phyloP scores from a whole-genome alignment of 2,113 vertebrate genomes.

The Axis porcinus region DNA sequence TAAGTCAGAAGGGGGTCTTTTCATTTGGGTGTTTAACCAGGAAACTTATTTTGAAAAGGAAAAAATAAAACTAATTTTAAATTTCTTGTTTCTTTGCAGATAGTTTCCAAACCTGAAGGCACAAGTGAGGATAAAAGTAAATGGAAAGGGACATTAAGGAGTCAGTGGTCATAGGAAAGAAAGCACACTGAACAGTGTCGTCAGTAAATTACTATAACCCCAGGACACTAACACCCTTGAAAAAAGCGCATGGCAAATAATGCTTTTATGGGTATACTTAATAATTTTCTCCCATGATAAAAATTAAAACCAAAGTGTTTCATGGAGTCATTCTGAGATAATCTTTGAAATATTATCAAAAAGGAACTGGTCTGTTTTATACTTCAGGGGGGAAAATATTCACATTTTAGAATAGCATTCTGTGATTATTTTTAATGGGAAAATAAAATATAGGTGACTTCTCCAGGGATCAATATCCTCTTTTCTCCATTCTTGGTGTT shows the following conservation, averaged over 20 bases:
- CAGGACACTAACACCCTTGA: background rate
- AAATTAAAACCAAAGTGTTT: constrained; percentile 29
- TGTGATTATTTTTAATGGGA: constrained; percentile 48
- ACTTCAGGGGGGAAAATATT: background rate
- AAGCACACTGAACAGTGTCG: background rate
- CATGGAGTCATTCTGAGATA: background rate
- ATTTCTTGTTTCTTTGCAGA: background rate
- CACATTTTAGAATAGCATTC: constrained; percentile 28
- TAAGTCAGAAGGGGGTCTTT: background rate
- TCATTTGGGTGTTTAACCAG: background rate
- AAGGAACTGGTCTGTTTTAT: background rate
- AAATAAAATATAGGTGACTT: constrained; percentile 54
- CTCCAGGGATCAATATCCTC: constrained; percentile 41
- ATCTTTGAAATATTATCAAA: constrained; percentile 13
- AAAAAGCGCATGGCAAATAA: background rate
- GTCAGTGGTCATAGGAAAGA: background rate
- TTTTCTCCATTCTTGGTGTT: constrained; percentile 36
- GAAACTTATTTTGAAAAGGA: constrained; percentile 6
- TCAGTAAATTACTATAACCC: background rate
- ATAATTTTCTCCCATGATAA: background rate
- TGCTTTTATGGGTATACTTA: background rate
- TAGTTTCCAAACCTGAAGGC: background rate
- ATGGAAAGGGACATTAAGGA: background rate
- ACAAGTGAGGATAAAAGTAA: background rate
- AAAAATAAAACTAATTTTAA: background rate